phyloP scores from a whole-genome alignment of 92 coral and sea anemone species.

The Umimayanthus chanpuru region DNA sequence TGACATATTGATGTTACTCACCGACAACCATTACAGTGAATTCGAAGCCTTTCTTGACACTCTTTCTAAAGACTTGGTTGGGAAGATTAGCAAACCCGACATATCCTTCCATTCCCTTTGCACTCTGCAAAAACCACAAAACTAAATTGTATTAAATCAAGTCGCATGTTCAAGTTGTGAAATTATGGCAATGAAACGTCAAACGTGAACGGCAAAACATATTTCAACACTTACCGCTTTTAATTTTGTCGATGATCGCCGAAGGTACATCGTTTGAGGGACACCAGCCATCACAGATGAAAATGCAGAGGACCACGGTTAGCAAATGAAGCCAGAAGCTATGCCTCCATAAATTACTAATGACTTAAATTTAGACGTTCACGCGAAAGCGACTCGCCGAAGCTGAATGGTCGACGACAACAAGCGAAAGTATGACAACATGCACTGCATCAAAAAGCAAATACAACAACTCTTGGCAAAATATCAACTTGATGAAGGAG shows the following conservation, averaged over 20 bases:
- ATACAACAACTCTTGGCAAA: background rate
- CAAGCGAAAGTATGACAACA: background rate
- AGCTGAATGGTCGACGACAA: constrained; percentile 18
- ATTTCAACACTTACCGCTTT: constrained; percentile 46
- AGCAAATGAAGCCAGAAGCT: constrained; percentile 30
- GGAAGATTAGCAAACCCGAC: constrained; percentile 99
- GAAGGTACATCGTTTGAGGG: constrained; percentile 8
- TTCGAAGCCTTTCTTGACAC: constrained; percentile 99
- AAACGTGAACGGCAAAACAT: background rate
- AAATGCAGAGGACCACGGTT: constrained; percentile 24
- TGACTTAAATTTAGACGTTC: background rate
- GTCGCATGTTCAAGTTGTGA: background rate
- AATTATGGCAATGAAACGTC: background rate
- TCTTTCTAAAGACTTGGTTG: constrained; percentile 98
- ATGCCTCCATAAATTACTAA: constrained; percentile 26
- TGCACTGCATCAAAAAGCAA: constrained; percentile 18
- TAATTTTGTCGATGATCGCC: constrained; percentile 28
- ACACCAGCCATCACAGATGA: constrained; percentile 47
- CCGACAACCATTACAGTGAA: constrained; percentile 99
- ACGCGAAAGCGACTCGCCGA: background rate
- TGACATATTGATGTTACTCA: constrained; percentile 56
- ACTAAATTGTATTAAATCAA: background rate
- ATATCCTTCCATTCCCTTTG: constrained; percentile 97
- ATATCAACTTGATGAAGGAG: background rate
- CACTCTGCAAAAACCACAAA: constrained; percentile 67